Conservation (phyloP, 1,140 invertebrate genomes). For the Nilaparvata lugens region DNA sequence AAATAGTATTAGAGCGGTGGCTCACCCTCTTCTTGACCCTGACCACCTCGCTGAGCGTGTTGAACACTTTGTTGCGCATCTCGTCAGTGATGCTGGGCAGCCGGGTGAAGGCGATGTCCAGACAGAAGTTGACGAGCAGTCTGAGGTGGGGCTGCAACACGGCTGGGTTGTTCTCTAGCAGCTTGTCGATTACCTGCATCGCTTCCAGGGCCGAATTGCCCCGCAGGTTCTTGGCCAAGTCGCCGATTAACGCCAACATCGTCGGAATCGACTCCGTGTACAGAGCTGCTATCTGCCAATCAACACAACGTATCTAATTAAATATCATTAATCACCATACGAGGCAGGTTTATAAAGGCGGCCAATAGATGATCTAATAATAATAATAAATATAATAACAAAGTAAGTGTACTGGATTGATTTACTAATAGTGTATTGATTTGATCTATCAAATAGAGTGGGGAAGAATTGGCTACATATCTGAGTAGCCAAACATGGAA, state of each 20-base stretch:
- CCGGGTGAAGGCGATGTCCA: slow-evolving; percentile 45
- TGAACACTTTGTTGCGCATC: slow-evolving; percentile 55
- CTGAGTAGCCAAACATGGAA: too few relatives aligned
- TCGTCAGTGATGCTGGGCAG: slow-evolving; percentile 46
- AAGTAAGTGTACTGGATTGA: too few relatives aligned
- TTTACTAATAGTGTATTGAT: too few relatives aligned
- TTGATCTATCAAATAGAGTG: too few relatives aligned
- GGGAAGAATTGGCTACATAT: too few relatives aligned
- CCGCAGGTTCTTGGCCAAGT: slow-evolving; percentile 39
- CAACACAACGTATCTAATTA: slow-evolving; percentile 49
- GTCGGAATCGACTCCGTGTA: slow-evolving; percentile 53
- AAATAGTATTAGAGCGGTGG: too few relatives aligned
- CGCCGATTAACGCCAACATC: slow-evolving; percentile 47
- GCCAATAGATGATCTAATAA: slow-evolving; percentile 42
- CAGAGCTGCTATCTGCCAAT: slow-evolving; percentile 52
- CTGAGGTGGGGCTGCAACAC: slow-evolving; percentile 56
- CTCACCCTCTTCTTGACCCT: slow-evolving; percentile 58
- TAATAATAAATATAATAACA: too few relatives aligned
- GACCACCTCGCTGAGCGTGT: slow-evolving; percentile 52
- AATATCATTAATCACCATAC: slow-evolving; percentile 60
- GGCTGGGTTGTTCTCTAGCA: slow-evolving; percentile 51
- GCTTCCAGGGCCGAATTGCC: slow-evolving; percentile 34
- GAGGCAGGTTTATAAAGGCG: slow-evolving; percentile 47
- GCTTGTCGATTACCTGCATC: slow-evolving; percentile 62
- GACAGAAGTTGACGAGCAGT: slow-evolving; percentile 52